A percentile compares a stretch with the other conserved stretches of the same genome.
Evolutionary conservation across 2,113 vertebrate species (phyloP).

Genomic region (Buteo buteo): DNA sequence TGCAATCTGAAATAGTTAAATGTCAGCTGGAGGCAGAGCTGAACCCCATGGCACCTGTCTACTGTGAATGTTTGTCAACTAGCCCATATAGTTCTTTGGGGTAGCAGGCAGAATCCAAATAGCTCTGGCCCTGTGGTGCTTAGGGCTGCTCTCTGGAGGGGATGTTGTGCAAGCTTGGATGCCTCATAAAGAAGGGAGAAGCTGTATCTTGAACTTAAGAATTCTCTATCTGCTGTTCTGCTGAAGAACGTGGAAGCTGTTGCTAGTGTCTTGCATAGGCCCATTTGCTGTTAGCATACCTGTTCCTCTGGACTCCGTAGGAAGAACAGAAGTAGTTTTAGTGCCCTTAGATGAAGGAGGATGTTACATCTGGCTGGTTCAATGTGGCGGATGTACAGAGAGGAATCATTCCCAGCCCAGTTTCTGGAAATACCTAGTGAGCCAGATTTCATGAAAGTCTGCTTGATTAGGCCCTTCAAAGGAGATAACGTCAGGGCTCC

Average conservation of each 20-base stretch:
- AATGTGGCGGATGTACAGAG: background rate
- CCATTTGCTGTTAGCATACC: background rate
- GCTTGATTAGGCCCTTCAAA: background rate
- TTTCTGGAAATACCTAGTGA: background rate
- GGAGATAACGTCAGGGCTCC: background rate
- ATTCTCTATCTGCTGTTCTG: background rate
- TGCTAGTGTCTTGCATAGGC: background rate
- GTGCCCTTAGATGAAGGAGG: background rate
- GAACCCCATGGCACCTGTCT: background rate
- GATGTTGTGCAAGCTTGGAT: background rate
- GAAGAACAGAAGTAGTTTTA: background rate
- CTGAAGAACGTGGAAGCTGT: background rate
- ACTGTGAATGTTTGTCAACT: background rate
- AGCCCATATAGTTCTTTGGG: background rate
- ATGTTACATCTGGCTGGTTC: background rate
- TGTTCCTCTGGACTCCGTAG: background rate
- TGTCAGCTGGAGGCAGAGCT: background rate
- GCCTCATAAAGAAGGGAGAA: background rate
- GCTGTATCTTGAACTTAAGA: background rate
- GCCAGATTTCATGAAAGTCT: background rate
- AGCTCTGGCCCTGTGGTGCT: background rate
- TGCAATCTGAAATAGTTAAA: background rate
- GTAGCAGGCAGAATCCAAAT: background rate
- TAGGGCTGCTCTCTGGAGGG: background rate
- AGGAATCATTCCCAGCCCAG: background rate